Conservation (phyloP, 2,797 vertebrate species). For the Emydoidea blandingii region DNA sequence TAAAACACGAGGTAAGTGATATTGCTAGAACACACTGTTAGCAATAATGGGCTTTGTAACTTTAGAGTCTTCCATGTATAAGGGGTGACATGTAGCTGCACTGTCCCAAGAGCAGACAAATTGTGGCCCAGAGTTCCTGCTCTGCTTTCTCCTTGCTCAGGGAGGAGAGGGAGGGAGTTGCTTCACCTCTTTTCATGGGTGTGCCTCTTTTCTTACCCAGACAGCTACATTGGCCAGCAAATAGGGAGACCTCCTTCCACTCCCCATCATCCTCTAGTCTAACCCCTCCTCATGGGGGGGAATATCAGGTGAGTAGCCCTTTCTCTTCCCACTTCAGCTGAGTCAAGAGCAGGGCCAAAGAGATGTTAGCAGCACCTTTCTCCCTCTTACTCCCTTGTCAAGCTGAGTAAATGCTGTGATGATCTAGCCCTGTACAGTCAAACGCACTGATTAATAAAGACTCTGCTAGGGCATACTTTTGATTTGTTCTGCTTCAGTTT, state of each 20-base stretch:
- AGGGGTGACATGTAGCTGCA: background rate
- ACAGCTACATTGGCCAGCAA: background rate
- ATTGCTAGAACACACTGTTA: background rate
- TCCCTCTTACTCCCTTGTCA: fast-evolving
- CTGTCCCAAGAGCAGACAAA: background rate
- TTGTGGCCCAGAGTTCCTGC: background rate
- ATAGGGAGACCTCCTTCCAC: background rate
- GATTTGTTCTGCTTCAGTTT: background rate
- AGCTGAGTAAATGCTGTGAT: background rate
- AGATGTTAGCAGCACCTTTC: no score
- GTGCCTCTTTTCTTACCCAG: no score
- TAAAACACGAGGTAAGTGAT: background rate
- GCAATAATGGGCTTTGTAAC: background rate
- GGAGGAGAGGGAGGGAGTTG: background rate
- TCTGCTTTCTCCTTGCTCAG: background rate
- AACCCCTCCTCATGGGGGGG: background rate
- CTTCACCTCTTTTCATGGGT: background rate
- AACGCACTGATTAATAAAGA: background rate
- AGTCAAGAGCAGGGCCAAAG: background rate
- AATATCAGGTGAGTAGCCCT: background rate
- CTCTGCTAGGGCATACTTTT: background rate
- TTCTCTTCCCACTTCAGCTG: fast-evolving
- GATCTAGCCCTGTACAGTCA: background rate
- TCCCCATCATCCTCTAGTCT: background rate
- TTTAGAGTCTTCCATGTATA: background rate